These are phyloP conservation scores for Ophiothrix spiculata DNA, from an alignment of 35 echinoderm and acorn worm species.

Conservation along the genomic window DNA sequence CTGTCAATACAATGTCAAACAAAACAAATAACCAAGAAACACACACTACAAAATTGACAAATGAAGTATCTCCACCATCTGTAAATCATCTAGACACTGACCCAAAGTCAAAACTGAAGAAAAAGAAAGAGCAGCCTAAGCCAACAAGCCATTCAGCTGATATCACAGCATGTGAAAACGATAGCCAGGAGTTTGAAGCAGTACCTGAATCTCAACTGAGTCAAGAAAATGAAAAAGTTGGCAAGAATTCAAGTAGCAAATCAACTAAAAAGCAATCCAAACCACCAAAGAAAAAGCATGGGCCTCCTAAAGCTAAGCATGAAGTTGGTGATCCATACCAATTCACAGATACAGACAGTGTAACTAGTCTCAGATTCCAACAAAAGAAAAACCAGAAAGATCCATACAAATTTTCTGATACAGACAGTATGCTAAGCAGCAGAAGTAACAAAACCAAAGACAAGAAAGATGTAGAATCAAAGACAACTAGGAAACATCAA, in stretches of 20 bases:
- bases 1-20: too few relatives aligned
- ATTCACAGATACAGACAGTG: background rate
- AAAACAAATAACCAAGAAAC: too few relatives aligned
- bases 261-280: background rate
- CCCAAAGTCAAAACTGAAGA: too few relatives aligned
- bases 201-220: background rate
- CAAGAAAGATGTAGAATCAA: background rate
- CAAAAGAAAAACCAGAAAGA: background rate
- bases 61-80: too few relatives aligned
- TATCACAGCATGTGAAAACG: too few relatives aligned
- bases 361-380: background rate
- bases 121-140: too few relatives aligned
- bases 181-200: background rate
- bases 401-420: background rate
- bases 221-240: background rate
- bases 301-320: too few relatives aligned
- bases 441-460: background rate
- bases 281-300: background rate
- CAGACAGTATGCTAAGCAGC: background rate
- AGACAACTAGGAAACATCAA: background rate
- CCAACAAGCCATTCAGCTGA: too few relatives aligned
- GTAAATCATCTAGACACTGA: too few relatives aligned
- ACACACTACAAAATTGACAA: too few relatives aligned
- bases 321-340: too few relatives aligned
- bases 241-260: background rate